Conservation (phyloP, 2,797 vertebrate species). For the Chelmon rostratus region DNA sequence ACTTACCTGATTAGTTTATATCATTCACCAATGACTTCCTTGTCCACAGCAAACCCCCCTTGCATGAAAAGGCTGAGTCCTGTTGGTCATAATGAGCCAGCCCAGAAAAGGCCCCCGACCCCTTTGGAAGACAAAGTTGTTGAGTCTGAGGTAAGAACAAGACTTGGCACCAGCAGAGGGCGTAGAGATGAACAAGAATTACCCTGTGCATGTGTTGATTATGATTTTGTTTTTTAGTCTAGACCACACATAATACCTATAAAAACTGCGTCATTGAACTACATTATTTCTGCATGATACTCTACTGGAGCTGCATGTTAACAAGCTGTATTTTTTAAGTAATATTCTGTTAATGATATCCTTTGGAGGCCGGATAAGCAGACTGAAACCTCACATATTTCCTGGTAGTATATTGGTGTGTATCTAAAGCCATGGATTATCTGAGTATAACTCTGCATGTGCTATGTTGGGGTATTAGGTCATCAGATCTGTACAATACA, state of each 20-base stretch:
- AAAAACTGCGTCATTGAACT: slow-evolving; percentile 11
- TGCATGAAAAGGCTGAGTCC: slow-evolving; percentile 85
- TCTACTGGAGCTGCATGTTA: slow-evolving; percentile 46
- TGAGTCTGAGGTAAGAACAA: slow-evolving; percentile 85
- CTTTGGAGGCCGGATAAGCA: slow-evolving; percentile 13
- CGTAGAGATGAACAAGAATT: not conserved
- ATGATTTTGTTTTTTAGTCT: not conserved
- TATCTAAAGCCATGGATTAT: slow-evolving; percentile 28
- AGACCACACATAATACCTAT: not conserved
- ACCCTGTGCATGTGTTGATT: not conserved
- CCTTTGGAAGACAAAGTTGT: slow-evolving; percentile 70
- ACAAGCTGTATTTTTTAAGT: not conserved
- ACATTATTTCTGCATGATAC: slow-evolving; percentile 32
- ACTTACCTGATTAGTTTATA: not conserved
- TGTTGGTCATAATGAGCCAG: slow-evolving; percentile 74
- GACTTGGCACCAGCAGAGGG: not conserved
- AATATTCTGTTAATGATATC: not conserved
- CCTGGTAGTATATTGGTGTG: not conserved
- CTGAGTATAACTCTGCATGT: slow-evolving; percentile 54
- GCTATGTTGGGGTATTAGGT: slow-evolving; percentile 39
- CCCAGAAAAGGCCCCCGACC: slow-evolving; percentile 78
- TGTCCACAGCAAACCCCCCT: slow-evolving; percentile 81
- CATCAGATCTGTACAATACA: slow-evolving; percentile 58
- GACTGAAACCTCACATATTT: slow-evolving; percentile 1
- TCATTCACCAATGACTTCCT: not conserved